Evolutionary conservation across 2,797 vertebrate species (phyloP), one percentile per base, ranked within the genome.

Genomic region (Garrulus glandarius): DNA sequence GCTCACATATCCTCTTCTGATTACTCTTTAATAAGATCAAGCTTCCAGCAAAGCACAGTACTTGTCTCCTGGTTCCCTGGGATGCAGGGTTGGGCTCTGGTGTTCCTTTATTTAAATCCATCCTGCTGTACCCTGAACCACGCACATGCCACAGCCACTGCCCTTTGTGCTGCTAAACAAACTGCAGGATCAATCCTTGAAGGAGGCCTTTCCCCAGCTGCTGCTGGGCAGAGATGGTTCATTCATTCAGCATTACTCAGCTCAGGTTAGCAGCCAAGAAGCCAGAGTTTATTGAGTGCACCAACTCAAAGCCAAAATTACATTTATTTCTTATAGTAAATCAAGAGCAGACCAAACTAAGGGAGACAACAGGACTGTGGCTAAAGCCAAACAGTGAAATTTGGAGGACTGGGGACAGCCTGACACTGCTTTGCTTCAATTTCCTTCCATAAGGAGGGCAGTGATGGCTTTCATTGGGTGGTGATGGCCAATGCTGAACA

Each of bases 11-110:
- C 93, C 21, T 8, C 80, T 85, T 84, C 77, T 93, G 63, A 92
- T 89, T 79, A 82, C 83, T 57, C 63, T 74, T 56, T 68, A 95
- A 93, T 82, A 82, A 95, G 92, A 88, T 46, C 85, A 94, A 82
- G 85, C 77, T 92, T 90, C 80, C 85, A 84, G 89, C 70, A 70
- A 85, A 76, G 46, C 5, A 30, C 37, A 14, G 39, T 29, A 36
- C 64, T 86, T 29, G 32, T 72, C 39, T 61, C 57, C 68, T 65
- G 71, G 37, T 23, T 89, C 67, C 47, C 52, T 32, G 74, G 39
- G 70, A 86, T 23, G 29, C 47, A 68, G 47, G 34, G 36, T 0
- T 13, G 39, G 56, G 55, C 55, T 22, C 74, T 32, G 2, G 2
- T 3, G 5, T 10, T 77, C 18, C 82, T 50, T 37, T 5, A 7